Percentiles rank a stretch among this genome's conserved stretches.
These are phyloP conservation scores for Tachysurus fulvidraco DNA, from an alignment of 2,113 vertebrate species.

Conservation along the genomic window DNA sequence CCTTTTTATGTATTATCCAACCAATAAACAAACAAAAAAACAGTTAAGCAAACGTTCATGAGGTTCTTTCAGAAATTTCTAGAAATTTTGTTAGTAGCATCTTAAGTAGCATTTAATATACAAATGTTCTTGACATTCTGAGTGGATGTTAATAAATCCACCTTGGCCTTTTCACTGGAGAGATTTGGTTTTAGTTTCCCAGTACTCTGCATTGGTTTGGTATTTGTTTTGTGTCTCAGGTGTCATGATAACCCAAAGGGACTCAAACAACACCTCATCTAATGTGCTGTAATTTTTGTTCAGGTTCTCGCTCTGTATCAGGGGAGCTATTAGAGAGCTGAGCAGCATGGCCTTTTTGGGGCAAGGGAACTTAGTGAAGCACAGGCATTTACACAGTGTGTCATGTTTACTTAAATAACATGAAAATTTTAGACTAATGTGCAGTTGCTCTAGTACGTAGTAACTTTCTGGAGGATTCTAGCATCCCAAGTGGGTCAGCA, in stretches of 20 bases:
- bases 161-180: background rate
- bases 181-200: background rate
- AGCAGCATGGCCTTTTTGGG: conserved; percentile 3
- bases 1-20: background rate
- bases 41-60: background rate
- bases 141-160: background rate
- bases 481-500: conserved; percentile 30
- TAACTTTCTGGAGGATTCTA: conserved; percentile 28
- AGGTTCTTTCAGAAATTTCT: background rate
- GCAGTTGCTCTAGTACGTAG: background rate
- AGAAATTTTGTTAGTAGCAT: background rate
- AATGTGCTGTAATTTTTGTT: background rate
- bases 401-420: conserved; percentile 24
- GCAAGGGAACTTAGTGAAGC: conserved; percentile 3
- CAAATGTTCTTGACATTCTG: background rate
- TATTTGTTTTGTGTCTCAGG: conserved; percentile 5
- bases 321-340: background rate
- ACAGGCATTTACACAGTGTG: conserved; percentile 21
- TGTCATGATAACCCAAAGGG: background rate
- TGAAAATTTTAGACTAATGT: conserved; percentile 1
- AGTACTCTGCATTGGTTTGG: background rate
- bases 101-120: background rate
- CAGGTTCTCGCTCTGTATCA: background rate
- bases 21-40: background rate
- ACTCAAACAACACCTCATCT: conserved; percentile 11